Conservation (phyloP, 2,797 vertebrate genomes). For the Rhinatrema bivittatum region DNA sequence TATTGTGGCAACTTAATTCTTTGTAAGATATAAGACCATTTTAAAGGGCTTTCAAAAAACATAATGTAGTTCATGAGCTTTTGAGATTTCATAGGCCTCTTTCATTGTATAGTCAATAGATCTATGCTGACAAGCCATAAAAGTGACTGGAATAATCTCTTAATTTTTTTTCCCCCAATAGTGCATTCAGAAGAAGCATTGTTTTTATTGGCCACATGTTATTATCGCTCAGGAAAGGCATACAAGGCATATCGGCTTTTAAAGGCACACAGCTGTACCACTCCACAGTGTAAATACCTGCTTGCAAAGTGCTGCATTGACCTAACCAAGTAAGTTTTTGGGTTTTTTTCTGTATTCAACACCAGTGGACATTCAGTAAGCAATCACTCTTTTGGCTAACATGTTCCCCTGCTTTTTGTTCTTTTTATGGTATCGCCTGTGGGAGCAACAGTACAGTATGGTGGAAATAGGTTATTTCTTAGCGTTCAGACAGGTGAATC, state of each 20-base stretch:
- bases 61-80: too few species aligned
- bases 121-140: neutral
- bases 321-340: slow-evolving; percentile 84
- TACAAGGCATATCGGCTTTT: slow-evolving; percentile 95
- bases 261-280: slow-evolving; percentile 93
- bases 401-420: neutral
- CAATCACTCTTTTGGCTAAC: too few species aligned
- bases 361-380: too few species aligned
- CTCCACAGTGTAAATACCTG: slow-evolving; percentile 92
- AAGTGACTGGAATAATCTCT: neutral
- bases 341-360: too few species aligned
- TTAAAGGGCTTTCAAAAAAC: too few species aligned
- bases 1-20: too few species aligned
- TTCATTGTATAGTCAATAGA: neutral
- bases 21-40: too few species aligned
- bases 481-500: too few species aligned
- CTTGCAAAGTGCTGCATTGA: slow-evolving; percentile 95
- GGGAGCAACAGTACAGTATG: slow-evolving; percentile 4
- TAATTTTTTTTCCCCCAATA: slow-evolving; percentile 21
- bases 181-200: slow-evolving; percentile 89
- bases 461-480: too few species aligned
- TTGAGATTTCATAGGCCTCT: too few species aligned
- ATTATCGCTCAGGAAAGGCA: slow-evolving; percentile 94
- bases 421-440: slow-evolving; percentile 3
- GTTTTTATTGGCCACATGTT: slow-evolving; percentile 92